Evolutionary conservation across 2,888 invertebrate species (phyloP).

Genomic region (Mimumesa dahlbomi): DNA sequence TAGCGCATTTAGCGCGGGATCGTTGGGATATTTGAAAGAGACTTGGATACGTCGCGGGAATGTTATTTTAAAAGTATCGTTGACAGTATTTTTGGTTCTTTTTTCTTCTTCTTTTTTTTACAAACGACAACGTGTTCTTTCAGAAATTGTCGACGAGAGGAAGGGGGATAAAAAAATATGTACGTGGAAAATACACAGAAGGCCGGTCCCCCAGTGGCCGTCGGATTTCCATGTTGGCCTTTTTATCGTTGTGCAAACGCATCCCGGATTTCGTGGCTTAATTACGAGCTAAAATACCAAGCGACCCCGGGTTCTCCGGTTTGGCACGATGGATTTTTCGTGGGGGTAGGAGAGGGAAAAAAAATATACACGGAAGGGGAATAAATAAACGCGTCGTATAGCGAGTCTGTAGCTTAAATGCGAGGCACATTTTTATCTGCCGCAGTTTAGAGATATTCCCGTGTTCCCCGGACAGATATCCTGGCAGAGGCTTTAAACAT

Average conservation of each 20-base stretch:
- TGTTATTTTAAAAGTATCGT: no score
- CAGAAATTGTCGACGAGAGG: constrained; percentile 1
- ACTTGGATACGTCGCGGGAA: no score
- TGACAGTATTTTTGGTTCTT: no score
- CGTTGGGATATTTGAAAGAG: no score
- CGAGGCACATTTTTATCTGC: constrained; percentile 2
- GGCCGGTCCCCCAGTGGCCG: no score
- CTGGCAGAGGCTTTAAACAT: no score
- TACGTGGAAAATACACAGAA: neutral
- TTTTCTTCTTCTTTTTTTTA: no score
- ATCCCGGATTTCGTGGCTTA: constrained; percentile 4
- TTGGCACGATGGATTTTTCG: constrained; percentile 6
- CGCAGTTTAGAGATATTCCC: neutral
- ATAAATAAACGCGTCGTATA: neutral
- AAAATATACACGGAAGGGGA: no score
- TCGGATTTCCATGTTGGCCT: neutral
- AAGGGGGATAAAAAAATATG: neutral
- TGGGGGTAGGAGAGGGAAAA: no score
- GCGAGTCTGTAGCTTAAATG: constrained; percentile 1
- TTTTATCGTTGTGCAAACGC: constrained; percentile 1
- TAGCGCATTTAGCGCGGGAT: no score
- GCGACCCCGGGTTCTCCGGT: neutral
- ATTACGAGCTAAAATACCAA: constrained; percentile 18
- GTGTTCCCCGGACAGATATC: no score
- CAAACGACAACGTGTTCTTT: neutral